Evolutionary conservation across 2,888 invertebrate species (phyloP).

Genomic region (Lampropteryx suffumata): DNA sequence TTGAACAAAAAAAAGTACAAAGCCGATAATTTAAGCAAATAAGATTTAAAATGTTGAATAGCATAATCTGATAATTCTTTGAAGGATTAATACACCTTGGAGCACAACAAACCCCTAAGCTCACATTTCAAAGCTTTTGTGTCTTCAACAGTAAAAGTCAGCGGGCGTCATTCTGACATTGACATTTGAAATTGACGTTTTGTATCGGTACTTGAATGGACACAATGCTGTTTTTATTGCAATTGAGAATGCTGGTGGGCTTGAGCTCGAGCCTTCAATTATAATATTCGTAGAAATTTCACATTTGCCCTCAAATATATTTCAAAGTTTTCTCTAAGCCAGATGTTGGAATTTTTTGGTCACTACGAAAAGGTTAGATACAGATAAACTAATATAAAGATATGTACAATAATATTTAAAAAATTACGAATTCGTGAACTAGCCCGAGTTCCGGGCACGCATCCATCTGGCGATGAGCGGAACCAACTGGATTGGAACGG

Average conservation of each 20-base stretch:
- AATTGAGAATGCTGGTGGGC: constrained; percentile 31
- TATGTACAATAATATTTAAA: no score
- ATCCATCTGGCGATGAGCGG: no score
- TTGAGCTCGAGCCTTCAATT: no score
- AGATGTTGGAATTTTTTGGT: no score
- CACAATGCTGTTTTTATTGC: constrained; percentile 32
- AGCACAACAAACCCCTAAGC: constrained; percentile 51
- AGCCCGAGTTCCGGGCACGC: no score
- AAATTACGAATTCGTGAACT: no score
- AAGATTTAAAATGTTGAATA: constrained; percentile 10
- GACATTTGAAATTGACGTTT: constrained; percentile 27
- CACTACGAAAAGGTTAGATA: no score
- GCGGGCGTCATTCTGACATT: constrained; percentile 50
- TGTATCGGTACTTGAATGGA: constrained; percentile 24
- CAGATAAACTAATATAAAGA: no score
- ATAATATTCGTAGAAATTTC: no score
- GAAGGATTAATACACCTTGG: constrained; percentile 56
- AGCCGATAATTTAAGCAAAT: constrained; percentile 11
- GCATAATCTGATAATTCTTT: constrained; percentile 40
- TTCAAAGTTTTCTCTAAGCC: no score
- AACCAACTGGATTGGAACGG: no score
- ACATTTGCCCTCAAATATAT: no score
- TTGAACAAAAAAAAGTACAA: background rate
- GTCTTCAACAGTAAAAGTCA: constrained; percentile 48
- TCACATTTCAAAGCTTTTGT: constrained; percentile 57